Base-by-base conservation (phyloP, 2,113 vertebrate species). In the Hippocampus comes region DNA sequence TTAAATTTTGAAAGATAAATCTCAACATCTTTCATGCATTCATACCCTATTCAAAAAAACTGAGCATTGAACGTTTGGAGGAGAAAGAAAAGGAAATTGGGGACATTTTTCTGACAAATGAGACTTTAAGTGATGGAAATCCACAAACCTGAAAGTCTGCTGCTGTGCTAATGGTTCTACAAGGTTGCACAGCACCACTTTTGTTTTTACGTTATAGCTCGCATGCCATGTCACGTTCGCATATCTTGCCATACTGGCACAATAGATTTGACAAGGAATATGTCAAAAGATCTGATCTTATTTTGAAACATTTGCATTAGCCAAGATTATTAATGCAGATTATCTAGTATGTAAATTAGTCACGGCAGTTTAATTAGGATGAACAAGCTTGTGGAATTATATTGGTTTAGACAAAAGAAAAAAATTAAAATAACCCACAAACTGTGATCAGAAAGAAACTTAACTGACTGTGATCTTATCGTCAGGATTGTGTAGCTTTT, bases 391-490 rank as follows among this genome's bases (percentile, higher is more conserved):
- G 12, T 60, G 14, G 7, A 60, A 60, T 27, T 15, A 59, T 59
- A 59, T 14, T 11, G 4, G 10, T 25, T 57, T 27, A 27, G 56
- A 59, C 23, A 60, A 18, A 60, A 30, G 27, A 15, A 57, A 59
- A 30, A 34, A 27, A 60, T 8, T 60, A 0, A 60, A 30, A 30
- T 27, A 60, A 14, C 23, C 14, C 2, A 48, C 67, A 70, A 61
- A 75, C 25, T 30, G 25, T 30, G 25, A 60, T 60, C 43, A 61
- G 42, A 21, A 67, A 53, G 17, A 70, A 68, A 11, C 5, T 69
- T 21, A 68, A 46, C 63, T 43, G 15, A 72, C 63, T 71, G 53
- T 53, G 23, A 79, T 68, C 5, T 38, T 48, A 61, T 65, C 17
- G 7, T 59, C 0, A 43, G 43, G 17, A 27, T 15, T n/a, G 27